phyloP scores from a whole-genome alignment of 2,797 vertebrate species.

The Diplodus puntazzo region DNA sequence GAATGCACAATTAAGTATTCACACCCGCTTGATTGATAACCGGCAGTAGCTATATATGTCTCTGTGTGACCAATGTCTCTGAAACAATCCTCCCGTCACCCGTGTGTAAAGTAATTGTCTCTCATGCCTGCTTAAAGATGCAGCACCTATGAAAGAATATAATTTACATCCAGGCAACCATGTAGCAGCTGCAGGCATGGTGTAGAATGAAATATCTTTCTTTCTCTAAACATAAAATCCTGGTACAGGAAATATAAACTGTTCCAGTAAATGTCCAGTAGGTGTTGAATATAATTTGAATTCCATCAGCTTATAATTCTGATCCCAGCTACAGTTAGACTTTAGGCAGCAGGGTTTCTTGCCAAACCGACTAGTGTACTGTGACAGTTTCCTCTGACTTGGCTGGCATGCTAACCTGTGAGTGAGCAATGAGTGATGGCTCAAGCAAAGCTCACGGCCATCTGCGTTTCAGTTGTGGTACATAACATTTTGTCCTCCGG shows the following conservation, averaged over 20 bases:
- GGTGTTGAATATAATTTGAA: slow-evolving; percentile 10
- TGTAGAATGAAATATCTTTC: background rate
- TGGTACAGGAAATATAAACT: background rate
- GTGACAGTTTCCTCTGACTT: slow-evolving; percentile 76
- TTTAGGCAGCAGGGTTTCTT: slow-evolving; percentile 49
- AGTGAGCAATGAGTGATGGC: slow-evolving; percentile 77
- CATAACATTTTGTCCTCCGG: slow-evolving; percentile 81
- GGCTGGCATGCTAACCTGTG: slow-evolving; percentile 77
- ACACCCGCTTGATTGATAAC: slow-evolving; percentile 29
- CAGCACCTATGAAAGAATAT: slow-evolving; percentile 26
- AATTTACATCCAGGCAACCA: slow-evolving; percentile 7
- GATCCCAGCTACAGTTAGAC: slow-evolving; percentile 47
- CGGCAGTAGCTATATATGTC: slow-evolving; percentile 7
- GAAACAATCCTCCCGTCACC: background rate
- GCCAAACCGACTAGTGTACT: slow-evolving; percentile 64
- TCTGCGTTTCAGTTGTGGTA: slow-evolving; percentile 81
- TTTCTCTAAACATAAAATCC: slow-evolving; percentile 1
- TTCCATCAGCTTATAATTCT: slow-evolving; percentile 34
- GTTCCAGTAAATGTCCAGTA: slow-evolving; percentile 10
- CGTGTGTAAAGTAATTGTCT: slow-evolving; percentile 3
- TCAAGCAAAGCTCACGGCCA: slow-evolving; percentile 80
- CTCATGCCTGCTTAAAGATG: slow-evolving; percentile 13
- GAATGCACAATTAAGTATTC: background rate
- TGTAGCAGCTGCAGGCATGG: background rate
- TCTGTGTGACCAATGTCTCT: background rate